phyloP scores from a whole-genome alignment of 2,113 vertebrate species.

The Otus sunia region DNA sequence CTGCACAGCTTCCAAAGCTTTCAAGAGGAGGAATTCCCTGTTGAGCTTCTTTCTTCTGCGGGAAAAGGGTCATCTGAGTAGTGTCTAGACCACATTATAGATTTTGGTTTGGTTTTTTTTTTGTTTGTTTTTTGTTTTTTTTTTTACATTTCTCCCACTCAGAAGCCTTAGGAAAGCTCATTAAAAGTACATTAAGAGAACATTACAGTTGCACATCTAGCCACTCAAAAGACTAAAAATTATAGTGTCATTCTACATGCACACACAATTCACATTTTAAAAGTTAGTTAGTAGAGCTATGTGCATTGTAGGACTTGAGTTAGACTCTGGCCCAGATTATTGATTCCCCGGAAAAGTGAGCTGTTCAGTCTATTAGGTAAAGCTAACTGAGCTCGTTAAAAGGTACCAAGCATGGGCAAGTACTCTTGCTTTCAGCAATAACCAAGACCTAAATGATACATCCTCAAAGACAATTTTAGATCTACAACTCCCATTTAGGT shows the following conservation, averaged over 20 bases:
- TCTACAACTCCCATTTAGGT: slow-evolving; percentile 40
- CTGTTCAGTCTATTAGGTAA: slow-evolving; percentile 39
- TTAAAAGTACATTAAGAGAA: slow-evolving; percentile 57
- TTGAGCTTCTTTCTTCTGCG: slow-evolving; percentile 17
- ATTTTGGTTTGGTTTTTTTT: no score
- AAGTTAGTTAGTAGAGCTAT: background rate
- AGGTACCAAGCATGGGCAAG: slow-evolving; percentile 14
- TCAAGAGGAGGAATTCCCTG: slow-evolving; percentile 36
- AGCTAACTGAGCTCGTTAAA: slow-evolving; percentile 56
- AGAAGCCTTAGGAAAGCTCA: slow-evolving; percentile 37
- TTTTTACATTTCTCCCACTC: background rate
- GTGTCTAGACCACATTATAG: slow-evolving; percentile 49
- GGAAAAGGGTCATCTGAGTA: slow-evolving; percentile 49
- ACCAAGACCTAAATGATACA: slow-evolving; percentile 52
- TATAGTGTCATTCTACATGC: slow-evolving; percentile 21
- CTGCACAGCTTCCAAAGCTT: slow-evolving; percentile 8
- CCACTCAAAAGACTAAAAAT: slow-evolving; percentile 44
- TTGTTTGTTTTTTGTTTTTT: background rate
- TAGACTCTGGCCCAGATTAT: slow-evolving; percentile 43
- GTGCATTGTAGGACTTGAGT: background rate
- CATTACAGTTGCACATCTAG: slow-evolving; percentile 34
- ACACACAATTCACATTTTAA: slow-evolving; percentile 37
- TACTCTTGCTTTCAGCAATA: slow-evolving; percentile 29
- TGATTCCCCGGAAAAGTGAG: background rate
- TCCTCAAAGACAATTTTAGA: slow-evolving; percentile 55